phyloP scores from a whole-genome alignment of 2,797 vertebrate genomes.

The Darevskia nairensis region DNA sequence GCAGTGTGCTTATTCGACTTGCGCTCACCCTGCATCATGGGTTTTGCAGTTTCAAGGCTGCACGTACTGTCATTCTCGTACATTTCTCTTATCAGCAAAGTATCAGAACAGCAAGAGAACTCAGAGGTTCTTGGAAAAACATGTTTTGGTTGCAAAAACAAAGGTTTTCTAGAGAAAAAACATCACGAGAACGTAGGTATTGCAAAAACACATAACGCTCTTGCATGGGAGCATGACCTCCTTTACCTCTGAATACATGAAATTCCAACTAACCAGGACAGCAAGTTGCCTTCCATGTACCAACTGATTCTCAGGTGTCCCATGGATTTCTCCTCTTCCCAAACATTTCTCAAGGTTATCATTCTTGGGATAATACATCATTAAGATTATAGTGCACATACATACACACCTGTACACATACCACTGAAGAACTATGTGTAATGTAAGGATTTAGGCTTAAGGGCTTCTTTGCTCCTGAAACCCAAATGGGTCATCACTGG shows the following conservation, averaged over 20 bases:
- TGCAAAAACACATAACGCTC: neutral
- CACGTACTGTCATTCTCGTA: neutral
- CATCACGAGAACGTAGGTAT: neutral
- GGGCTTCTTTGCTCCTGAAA: neutral
- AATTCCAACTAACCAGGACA: neutral
- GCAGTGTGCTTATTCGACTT: neutral
- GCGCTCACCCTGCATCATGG: neutral
- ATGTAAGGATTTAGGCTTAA: neutral
- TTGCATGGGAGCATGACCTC: neutral
- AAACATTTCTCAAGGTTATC: neutral
- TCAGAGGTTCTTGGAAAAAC: neutral
- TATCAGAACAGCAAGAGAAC: neutral
- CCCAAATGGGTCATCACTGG: neutral
- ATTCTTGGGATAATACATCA: neutral
- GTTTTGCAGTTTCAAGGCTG: neutral
- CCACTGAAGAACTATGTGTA: neutral
- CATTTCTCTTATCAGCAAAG: neutral
- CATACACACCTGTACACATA: neutral
- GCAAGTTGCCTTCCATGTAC: neutral
- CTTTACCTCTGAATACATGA: neutral
- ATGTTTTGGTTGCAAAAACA: conserved; percentile 6
- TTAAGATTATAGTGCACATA: neutral
- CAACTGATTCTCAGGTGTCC: neutral
- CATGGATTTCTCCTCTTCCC: neutral
- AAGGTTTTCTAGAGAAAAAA: neutral